Evolutionary conservation across 1,140 invertebrate species (phyloP), one percentile per base, ranked within the genome.

Genomic region (Neelides sp.): DNA sequence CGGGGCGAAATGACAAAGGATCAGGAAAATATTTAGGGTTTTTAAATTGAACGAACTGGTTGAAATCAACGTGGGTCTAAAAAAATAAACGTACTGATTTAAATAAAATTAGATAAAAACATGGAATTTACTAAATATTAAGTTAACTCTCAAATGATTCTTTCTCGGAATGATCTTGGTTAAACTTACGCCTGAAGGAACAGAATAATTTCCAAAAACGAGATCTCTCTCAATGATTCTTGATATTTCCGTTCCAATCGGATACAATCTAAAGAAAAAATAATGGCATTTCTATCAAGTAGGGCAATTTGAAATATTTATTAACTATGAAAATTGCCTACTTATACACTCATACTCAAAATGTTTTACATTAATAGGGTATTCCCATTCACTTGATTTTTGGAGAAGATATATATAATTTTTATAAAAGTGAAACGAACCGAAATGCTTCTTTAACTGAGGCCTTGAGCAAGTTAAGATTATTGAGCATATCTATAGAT

Each of bases 401-500:
- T n/a, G 28, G n/a, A n/a, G n/a, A n/a, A 32, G 28, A 32, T 7
- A 32, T 32, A 32, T 8, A 19, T 42, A 17, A n/a, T 44, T 44
- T 26, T 44, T 3, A n/a, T 45, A 30, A 13, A 13, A 13, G 19
- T 50, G n/a, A 26, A 41, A 47, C 28, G 42, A 62, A 73, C 72
- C 74, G 66, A 54, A 77, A 74, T 3, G 70, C 68, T 67, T 78
- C 77, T 54, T 76, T 77, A 0, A 78, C 64, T 55, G 70, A 71
- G 8, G 74, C 75, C 64, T 75, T 75, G 1, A 77, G 61, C 50
- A 74, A 75, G 0, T 64, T 58, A 42, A 73, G 47, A 36, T 65
- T 61, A 36, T 66, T 65, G 3, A 77, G 49, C 8, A 54, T 55
- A 7, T 68, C 61, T 10, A 62, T 48, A 27, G 67, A 71, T 8